These are phyloP conservation scores for Siniperca chuatsi DNA, from an alignment of 2,113 vertebrate genomes.

Conservation along the genomic window DNA sequence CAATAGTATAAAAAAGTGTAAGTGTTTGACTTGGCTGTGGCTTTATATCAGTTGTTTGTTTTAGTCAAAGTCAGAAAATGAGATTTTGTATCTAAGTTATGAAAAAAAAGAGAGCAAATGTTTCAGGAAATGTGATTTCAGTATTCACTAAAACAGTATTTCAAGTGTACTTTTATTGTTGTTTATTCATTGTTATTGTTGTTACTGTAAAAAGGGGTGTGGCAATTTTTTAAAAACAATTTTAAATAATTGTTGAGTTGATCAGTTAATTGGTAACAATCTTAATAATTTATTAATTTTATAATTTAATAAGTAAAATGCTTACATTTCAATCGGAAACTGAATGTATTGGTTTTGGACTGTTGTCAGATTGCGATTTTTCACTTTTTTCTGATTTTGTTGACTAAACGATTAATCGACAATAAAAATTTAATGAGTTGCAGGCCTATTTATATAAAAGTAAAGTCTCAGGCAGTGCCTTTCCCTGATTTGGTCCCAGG, in stretches of 20 bases:
- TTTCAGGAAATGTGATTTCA: not conserved
- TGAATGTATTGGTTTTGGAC: not conserved
- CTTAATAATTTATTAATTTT: not conserved
- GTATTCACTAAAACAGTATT: not conserved
- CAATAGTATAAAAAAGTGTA: too few species aligned
- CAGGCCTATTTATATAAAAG: not conserved
- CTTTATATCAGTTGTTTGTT: not conserved
- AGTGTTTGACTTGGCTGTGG: too few species aligned
- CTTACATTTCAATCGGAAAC: not conserved
- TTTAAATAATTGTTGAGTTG: not conserved
- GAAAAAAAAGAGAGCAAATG: not conserved
- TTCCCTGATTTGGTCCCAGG: not conserved
- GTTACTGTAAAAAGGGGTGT: not conserved
- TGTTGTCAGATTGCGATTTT: not conserved
- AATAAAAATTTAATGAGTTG: not conserved
- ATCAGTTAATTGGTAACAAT: not conserved
- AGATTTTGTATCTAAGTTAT: not conserved
- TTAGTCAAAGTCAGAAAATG: not conserved
- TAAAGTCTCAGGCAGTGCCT: not conserved
- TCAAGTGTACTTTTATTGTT: not conserved
- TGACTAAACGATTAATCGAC: not conserved
- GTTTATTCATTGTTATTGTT: not conserved
- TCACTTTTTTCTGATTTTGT: not conserved
- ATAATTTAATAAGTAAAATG: not conserved
- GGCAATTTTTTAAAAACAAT: not conserved